These are phyloP conservation scores for Macaria notata DNA, from an alignment of 2,888 invertebrate species.

Conservation along the genomic window DNA sequence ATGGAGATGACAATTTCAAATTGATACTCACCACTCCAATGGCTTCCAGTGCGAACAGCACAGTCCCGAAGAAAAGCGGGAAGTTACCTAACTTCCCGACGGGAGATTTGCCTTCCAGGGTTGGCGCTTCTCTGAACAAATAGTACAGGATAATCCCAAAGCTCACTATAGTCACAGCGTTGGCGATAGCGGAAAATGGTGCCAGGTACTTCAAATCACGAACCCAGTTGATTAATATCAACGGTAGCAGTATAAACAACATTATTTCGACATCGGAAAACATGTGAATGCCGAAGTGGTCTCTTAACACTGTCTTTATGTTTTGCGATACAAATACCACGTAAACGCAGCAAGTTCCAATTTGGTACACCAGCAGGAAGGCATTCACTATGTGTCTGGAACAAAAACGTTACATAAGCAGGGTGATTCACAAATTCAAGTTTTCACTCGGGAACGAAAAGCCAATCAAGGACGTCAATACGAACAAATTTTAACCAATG, in stretches of 20 bases:
- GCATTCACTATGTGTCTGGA: constrained; percentile 87
- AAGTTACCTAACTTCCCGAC: constrained; percentile 86
- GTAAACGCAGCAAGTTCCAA: constrained; percentile 98
- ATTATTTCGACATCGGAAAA: constrained; percentile 85
- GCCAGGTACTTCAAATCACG: constrained; percentile 93
- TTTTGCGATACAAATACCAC: constrained; percentile 96
- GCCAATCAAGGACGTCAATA: too few relatives aligned
- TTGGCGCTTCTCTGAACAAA: constrained; percentile 87
- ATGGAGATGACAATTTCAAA: too few relatives aligned
- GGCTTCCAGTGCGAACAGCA: constrained; percentile 97
- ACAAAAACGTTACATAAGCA: constrained; percentile 17
- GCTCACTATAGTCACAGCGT: constrained; percentile 90
- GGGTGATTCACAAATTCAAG: too few relatives aligned
- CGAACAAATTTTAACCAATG: too few relatives aligned
- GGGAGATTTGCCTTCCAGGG: constrained; percentile 83
- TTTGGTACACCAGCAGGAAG: constrained; percentile 93
- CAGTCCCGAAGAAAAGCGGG: constrained; percentile 97
- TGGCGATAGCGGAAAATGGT: constrained; percentile 94
- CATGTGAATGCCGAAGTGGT: constrained; percentile 69
- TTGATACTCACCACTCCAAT: constrained; percentile 89
- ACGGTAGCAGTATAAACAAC: constrained; percentile 87
- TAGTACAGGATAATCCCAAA: constrained; percentile 94
- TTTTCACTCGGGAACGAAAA: too few relatives aligned
- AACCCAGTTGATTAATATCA: constrained; percentile 91
- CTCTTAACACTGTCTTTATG: constrained; percentile 85